Conservation (phyloP, 2,888 invertebrate genomes). For the Dione vanillae region DNA sequence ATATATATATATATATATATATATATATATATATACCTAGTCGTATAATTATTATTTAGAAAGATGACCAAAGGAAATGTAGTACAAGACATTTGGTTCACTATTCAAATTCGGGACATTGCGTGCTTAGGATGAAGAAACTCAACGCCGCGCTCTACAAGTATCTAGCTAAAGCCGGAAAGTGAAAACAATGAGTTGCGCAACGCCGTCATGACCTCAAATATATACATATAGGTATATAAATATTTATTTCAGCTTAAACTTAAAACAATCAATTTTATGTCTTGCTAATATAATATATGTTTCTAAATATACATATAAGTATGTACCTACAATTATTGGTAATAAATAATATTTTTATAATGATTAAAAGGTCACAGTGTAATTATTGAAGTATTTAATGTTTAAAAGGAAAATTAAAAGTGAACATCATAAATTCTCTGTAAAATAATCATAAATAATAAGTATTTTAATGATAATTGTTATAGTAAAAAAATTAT, state of each 20-base stretch:
- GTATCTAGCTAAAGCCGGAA: too few species aligned
- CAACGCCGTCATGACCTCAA: too few species aligned
- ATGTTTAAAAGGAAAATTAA: conserved; percentile 9
- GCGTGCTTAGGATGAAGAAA: too few species aligned
- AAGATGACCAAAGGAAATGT: too few species aligned
- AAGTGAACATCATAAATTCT: background rate
- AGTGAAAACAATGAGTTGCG: too few species aligned
- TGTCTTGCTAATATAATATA: background rate
- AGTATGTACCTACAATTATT: background rate
- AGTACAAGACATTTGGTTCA: too few species aligned
- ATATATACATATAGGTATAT: background rate
- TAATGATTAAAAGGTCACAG: conserved; percentile 4
- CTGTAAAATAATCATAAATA: background rate
- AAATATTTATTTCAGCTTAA: background rate
- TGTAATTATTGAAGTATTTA: background rate
- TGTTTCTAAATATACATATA: background rate
- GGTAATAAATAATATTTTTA: conserved; percentile 19
- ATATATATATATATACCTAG: too few species aligned
- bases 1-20: too few species aligned
- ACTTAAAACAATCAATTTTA: conserved; percentile 9
- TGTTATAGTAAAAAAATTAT: background rate
- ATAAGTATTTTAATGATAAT: background rate
- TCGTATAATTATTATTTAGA: too few species aligned
- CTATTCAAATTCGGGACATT: too few species aligned
- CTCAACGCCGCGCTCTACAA: too few species aligned